Base-by-base conservation (phyloP, 1,140 invertebrate genomes). In the Ooceraea biroi region DNA sequence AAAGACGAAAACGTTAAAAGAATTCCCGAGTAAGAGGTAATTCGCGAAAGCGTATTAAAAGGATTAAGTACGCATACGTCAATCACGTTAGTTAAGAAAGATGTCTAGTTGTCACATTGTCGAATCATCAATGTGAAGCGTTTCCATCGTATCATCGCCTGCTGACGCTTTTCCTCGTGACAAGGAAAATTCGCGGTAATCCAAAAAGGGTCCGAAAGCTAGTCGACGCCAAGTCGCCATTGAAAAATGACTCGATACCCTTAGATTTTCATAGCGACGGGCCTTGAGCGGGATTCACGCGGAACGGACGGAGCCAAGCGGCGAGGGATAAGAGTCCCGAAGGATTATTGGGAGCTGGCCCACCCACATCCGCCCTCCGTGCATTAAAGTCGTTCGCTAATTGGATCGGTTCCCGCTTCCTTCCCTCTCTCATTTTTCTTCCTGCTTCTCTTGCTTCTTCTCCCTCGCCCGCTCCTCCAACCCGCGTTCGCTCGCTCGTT, bases 321-420 rank as follows among this genome's bases (percentile, higher is more conserved):
- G 17, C 36, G 77, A 80, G 78, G 76, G 57, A 83, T 82, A 82
- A 71, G 77, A 85, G 87, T 83, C 82, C 66, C 82, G 19, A 63
- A 87, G 90, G 90, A 91, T 91, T 91, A 90, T 89, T 84, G 86
- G 80, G 60, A 84, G 83, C 89, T 88, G 91, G 71, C 55, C 73
- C 50, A 73, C 89, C 83, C 88, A 7, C 36, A 86, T 90, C 71
- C 69, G 78, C 82, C 84, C 83, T 72, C 41, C 76, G 77, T 87
- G 87, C 85, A 91, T 91, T 91, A 90, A 91, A 89, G 85, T 90
- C 84, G 83, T 85, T 77, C 86, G 84, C 88, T 93, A 92, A 93
- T 93, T 93, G 92, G 91, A 92, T 93, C 89, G 88, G 71, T 88
- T 85, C 76, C 82, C 55, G 55, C 55, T 58, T 57, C 61, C 60